Base-by-base conservation (phyloP, 2,113 vertebrate species). In the Perccottus glenii region DNA sequence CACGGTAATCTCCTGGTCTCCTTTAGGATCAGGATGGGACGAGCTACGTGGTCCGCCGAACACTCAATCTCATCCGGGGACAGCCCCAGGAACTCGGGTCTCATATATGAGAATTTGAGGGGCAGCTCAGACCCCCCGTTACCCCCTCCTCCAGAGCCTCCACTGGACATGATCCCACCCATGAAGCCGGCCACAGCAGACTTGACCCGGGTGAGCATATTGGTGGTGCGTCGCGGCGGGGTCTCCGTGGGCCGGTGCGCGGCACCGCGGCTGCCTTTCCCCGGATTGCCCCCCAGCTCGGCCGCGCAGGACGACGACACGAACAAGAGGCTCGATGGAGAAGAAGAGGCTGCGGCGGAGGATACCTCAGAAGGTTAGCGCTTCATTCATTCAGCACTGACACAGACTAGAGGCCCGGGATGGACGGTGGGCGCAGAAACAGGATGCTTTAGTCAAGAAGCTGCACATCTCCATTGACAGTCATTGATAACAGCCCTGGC, bases 201-300 rank as follows among this genome's bases (percentile, higher is more conserved):
- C 73, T 90, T 90, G 64, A 90, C 89, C 78, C 89, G 87, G 12
- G 82, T 89, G 57, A 90, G 87, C 89, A 90, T 90, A 82, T 85
- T 88, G 70, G 64, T 63, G 73, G 73, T 10, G 79, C 87, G 85
- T 49, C 82, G 81, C 83, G 86, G 78, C 70, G 80, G 85, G 19
- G 68, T 6, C 72, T 88, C 87, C 33, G 84, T 78, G 42, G 83
- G 77, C 78, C 87, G 87, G 60, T 87, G 80, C 68, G 87, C 52
- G 67, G 83, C 80, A 52, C 86, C 86, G 67, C 88, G 88, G 77
- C 86, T 89, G 16, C 89, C 89, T 86, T 91, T 91, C 2, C 88
- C 89, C 73, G 88, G 85, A 83, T 87, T 86, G 45, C 86, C 89
- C 89, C 89, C 89, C 89, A 91, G 86, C 59, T 89, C 89, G 82